phyloP scores from a whole-genome alignment of 2,113 vertebrate species.

The Forbesichthys papilliferus region DNA sequence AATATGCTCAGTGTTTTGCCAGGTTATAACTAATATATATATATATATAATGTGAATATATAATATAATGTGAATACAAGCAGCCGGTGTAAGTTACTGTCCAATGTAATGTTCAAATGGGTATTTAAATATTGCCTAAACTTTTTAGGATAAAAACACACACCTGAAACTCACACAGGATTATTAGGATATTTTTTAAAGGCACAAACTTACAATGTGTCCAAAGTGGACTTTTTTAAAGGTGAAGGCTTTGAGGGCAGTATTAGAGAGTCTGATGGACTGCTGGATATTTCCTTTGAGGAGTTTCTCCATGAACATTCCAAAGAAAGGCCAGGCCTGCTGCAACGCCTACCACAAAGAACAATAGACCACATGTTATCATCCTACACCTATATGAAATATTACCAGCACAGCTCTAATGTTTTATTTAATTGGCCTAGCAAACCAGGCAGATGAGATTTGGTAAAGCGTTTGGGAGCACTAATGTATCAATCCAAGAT shows the following conservation, averaged over 20 bases:
- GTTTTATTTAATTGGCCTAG: too few species aligned
- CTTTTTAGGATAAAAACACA: neutral
- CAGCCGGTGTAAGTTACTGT: neutral
- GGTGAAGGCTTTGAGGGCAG: constrained; percentile 84
- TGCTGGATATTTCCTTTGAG: constrained; percentile 86
- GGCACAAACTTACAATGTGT: constrained; percentile 76
- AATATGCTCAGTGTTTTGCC: too few species aligned
- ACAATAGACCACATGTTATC: neutral
- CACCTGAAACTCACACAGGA: neutral
- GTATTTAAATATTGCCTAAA: too few species aligned
- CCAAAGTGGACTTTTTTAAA: constrained; percentile 94
- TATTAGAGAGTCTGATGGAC: constrained; percentile 80
- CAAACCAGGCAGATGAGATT: too few species aligned
- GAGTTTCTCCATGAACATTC: constrained; percentile 89
- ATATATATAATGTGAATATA: too few species aligned
- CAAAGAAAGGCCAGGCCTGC: constrained; percentile 95
- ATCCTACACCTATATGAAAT: neutral
- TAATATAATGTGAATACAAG: neutral
- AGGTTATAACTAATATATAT: too few species aligned
- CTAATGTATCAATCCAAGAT: too few species aligned
- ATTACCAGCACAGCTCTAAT: too few species aligned
- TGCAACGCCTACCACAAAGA: constrained; percentile 77
- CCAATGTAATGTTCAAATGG: too few species aligned
- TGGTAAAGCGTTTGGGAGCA: too few species aligned
- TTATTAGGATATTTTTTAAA: neutral